These are phyloP conservation scores for Drosophila tripunctata DNA, from an alignment of 2,888 invertebrate genomes.

Conservation along the genomic window DNA sequence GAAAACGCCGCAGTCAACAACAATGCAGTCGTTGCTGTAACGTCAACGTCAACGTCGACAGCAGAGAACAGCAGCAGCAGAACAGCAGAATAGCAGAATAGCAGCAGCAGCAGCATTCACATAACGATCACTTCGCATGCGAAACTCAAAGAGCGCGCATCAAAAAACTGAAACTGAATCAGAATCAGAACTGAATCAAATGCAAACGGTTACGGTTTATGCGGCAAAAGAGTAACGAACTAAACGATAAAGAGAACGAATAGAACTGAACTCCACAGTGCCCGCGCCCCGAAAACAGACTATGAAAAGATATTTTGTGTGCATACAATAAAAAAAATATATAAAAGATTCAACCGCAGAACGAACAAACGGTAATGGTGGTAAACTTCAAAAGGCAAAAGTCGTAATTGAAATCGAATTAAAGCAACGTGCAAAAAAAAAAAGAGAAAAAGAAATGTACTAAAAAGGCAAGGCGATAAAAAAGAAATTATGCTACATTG, in stretches of 20 bases:
- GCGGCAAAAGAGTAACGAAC: constrained; percentile 55
- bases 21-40: constrained; percentile 63
- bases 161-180: too few relatives aligned
- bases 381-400: constrained; percentile 64
- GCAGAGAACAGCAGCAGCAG: constrained; percentile 38
- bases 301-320: constrained; percentile 64
- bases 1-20: constrained; percentile 61
- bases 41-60: constrained; percentile 51
- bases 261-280: constrained; percentile 22
- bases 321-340: constrained; percentile 49
- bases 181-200: too few relatives aligned
- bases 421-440: constrained; percentile 68
- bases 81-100: too few relatives aligned
- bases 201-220: constrained; percentile 59
- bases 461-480: constrained; percentile 64
- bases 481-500: constrained; percentile 79
- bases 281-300: constrained; percentile 33
- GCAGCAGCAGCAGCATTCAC: constrained; percentile 23
- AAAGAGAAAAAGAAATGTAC: constrained; percentile 24
- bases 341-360: constrained; percentile 34
- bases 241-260: constrained; percentile 28
- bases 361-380: constrained; percentile 57
- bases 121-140: constrained; percentile 75
- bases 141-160: constrained; percentile 79
- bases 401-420: constrained; percentile 80